Evolutionary conservation across 2,113 vertebrate species (phyloP), one percentile per base, ranked within the genome.

Genomic region (Labeo catla): DNA sequence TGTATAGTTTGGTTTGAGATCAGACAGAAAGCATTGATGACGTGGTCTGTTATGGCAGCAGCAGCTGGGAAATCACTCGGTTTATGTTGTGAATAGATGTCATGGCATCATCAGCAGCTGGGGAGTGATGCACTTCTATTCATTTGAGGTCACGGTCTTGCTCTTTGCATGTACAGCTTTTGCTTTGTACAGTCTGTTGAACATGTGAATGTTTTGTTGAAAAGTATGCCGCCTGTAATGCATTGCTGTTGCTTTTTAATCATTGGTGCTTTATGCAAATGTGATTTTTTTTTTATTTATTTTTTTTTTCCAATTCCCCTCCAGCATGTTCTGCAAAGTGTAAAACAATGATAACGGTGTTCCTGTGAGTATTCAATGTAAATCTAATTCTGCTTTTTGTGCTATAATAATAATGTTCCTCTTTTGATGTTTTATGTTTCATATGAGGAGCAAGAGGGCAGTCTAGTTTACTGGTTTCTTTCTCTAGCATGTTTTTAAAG

Each of bases 241-340:
- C 61, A 16, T 47, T 34, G 63, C 47, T 82, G 36, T n/a, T 8
- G 47, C 47, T n/a, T 63, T 50, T 65, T 52, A 50, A 68, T 68
- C 5, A 2, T 47, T 47, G 23, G 43, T 68, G 77, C 6, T 61
- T 78, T 59, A 21, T 39, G 6, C 76, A 59, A 12, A 76, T 36
- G 0, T 61, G 2, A 3, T 57, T 57, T 8, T n/a, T 61, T 39
- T 9, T 8, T 47, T 10, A 2, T 28, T 28, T 28, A 2, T 73
- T 73, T 19, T 45, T 21, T 10, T 21, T 2, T 4, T 47, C 19
- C 28, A 2, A n/a, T 49, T 36, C 10, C 45, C 16, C 23, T 68
- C 63, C 23, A 49, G 61, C 78, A 81, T 81, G 78, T 61, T 36
- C 15, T 66, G 79, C 61, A 49, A 65, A 15, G 19, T 45, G n/a